Conservation (phyloP, 2,113 vertebrate genomes). For the Panthera leo region DNA sequence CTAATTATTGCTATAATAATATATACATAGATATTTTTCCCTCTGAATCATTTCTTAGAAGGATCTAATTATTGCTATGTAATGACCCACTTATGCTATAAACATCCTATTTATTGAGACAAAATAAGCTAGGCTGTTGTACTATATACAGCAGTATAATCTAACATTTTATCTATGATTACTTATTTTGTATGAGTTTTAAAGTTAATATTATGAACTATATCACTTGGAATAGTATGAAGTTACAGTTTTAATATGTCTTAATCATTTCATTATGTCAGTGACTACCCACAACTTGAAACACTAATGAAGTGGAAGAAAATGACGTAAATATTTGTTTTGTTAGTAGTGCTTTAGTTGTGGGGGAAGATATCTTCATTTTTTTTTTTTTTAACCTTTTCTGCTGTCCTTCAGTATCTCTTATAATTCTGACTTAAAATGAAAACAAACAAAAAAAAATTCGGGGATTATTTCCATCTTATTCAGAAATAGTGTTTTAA, state of each 20-base stretch:
- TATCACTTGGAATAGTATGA: neutral
- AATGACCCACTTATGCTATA: neutral
- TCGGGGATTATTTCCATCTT: neutral
- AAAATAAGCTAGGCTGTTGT: neutral
- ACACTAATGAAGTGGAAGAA: neutral
- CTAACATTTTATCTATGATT: neutral
- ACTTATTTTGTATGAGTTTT: neutral
- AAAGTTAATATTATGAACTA: neutral
- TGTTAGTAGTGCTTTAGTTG: neutral
- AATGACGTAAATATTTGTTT: neutral
- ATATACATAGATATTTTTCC: neutral
- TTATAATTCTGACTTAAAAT: neutral
- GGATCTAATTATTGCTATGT: neutral
- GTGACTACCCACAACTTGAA: neutral
- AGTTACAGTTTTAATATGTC: neutral
- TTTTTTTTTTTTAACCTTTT: neutral
- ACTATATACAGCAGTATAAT: neutral
- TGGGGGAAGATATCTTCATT: neutral
- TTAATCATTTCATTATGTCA: constrained; percentile 28
- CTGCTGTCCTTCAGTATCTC: neutral
- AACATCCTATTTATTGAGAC: neutral
- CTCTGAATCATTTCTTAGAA: constrained; percentile 25
- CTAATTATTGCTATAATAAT: neutral
- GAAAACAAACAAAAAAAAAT: neutral
- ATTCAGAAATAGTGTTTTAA: constrained; percentile 1